Conservation (phyloP, 2,113 vertebrate species). For the Elachura formosa region DNA sequence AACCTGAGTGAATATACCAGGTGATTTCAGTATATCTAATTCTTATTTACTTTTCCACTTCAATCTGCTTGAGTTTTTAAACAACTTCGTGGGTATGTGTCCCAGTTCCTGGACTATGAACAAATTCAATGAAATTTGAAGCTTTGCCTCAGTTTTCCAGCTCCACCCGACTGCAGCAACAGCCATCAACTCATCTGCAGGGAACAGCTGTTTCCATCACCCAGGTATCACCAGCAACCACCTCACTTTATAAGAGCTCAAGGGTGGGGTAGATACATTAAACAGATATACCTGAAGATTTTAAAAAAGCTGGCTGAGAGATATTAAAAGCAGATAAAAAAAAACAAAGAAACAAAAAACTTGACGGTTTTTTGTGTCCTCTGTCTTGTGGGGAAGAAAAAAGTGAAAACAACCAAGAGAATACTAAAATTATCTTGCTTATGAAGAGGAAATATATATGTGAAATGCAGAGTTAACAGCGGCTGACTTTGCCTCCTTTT, state of each 20-base stretch:
- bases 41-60: neutral
- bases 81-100: neutral
- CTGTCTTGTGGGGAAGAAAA: fast-evolving
- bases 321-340: neutral
- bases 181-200: neutral
- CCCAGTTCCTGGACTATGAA: neutral
- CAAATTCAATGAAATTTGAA: neutral
- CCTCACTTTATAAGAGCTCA: neutral
- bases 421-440: neutral
- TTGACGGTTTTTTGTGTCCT: neutral
- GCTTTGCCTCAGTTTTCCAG: neutral
- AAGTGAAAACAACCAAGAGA: neutral
- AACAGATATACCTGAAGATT: neutral
- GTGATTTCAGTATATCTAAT: neutral
- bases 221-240: neutral
- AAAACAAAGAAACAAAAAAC: neutral
- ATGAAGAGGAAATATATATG: neutral
- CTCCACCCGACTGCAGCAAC: fast-evolving
- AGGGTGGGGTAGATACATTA: neutral
- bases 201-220: neutral
- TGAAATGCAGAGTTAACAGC: neutral
- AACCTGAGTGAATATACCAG: neutral
- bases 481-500: neutral
- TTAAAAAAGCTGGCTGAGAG: neutral
- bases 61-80: neutral